A percentile compares a stretch with the other conserved stretches of the same genome.
Evolutionary conservation across 2,888 invertebrate genomes (phyloP).

Genomic region (Amblyteles armatorius): DNA sequence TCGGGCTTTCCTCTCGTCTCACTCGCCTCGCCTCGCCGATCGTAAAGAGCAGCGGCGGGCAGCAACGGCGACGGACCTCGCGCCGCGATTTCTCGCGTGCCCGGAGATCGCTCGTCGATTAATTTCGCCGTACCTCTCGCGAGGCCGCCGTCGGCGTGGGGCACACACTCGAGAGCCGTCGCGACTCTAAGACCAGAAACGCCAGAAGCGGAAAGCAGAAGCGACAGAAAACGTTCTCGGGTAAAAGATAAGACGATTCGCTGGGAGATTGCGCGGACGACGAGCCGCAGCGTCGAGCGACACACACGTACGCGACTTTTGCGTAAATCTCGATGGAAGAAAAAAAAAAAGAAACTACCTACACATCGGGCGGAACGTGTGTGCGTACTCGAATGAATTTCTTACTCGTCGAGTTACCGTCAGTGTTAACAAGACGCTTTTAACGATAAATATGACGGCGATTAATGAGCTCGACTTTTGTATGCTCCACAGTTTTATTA

Average conservation of each 20-base stretch:
- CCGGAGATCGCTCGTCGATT: conserved; percentile 70
- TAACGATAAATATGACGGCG: conserved; percentile 69
- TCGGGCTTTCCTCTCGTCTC: neutral
- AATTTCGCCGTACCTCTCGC: conserved; percentile 63
- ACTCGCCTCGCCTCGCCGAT: conserved; percentile 13
- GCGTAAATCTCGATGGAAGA: conserved; percentile 22
- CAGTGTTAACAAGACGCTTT: conserved; percentile 70
- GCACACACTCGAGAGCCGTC: conserved; percentile 1
- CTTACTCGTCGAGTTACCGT: conserved; percentile 67
- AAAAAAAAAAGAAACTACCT: conserved; percentile 9
- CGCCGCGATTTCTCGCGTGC: conserved; percentile 72
- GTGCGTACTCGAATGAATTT: conserved; percentile 66
- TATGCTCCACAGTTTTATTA: conserved; percentile 18
- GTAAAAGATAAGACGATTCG: conserved; percentile 74
- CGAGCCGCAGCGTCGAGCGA: conserved; percentile 51
- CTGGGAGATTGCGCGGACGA: conserved; percentile 61
- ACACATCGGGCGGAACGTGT: conserved; percentile 41
- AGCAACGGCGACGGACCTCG: conserved; percentile 47
- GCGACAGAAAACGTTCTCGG: conserved; percentile 68
- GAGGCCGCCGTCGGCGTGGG: conserved; percentile 60
- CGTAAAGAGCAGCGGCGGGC: conserved; percentile 47
- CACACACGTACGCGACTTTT: conserved; percentile 44
- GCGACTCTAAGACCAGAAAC: conserved; percentile 38
- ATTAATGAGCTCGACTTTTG: conserved; percentile 66
- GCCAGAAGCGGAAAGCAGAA: conserved; percentile 50